Evolutionary conservation across 2,113 vertebrate species (phyloP), one percentile per base, ranked within the genome.

Genomic region (Gnathonemus longibarbis): DNA sequence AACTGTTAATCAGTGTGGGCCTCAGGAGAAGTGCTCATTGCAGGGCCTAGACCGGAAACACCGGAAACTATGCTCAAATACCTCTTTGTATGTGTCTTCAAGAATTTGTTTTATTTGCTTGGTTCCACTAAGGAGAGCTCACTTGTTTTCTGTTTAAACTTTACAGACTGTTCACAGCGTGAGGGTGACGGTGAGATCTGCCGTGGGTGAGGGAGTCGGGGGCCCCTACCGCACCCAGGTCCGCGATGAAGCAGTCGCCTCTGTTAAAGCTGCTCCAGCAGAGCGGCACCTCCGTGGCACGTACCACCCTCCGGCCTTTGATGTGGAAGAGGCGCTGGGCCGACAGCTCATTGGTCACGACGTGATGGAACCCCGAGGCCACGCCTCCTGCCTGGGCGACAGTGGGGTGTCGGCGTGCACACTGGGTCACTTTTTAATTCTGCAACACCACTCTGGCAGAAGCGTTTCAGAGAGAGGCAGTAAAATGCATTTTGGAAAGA

Each of bases 211-310:
- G 0, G 5, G 17, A n/a, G 17, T 31, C n/a, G 49, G 85, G 85
- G 31, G 27, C 31, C 31, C 96, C 96, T 95, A 99, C 98, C 0
- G 89, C 90, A 90, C 98, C 98, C 0, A 98, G 96, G 92, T 98
- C 98, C n/a, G 97, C 80, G 91, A 99, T 98, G 95, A 98, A 99
- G 92, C 98, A 98, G 90, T 99, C 98, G 0, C 97, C 98, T 66
- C 93, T 97, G 95, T 98, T 99, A 94, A 99, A 99, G 92, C 96
- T 98, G 91, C 93, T 80, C 98, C 98, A 99, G 92, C 92, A 92
- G 53, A 98, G 92, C 9, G 96, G 95, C 3, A 98, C 97, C 94
- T 99, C 97, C 0, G 95, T 97, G 53, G 97, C 98, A 90, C 98
- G 95, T 89, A 99, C 96, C 85, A 97, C 95, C 90, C 97, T 95